Percentiles rank a stretch among this genome's conserved stretches.
These are phyloP conservation scores for Thalpophila matura DNA, from an alignment of 2,888 invertebrate genomes.

Conservation along the genomic window DNA sequence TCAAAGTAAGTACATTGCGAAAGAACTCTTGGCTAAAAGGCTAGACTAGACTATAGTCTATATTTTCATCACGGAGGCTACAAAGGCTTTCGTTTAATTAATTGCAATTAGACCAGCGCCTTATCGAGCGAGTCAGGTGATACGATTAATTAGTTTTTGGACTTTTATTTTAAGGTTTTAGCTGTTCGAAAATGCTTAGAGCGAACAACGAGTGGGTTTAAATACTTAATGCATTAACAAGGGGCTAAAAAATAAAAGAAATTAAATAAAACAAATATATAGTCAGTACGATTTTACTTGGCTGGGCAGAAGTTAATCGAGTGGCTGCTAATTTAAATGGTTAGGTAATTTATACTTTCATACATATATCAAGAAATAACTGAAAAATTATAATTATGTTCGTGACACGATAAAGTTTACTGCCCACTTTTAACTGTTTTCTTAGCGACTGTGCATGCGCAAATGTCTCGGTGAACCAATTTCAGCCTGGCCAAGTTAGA, in stretches of 20 bases:
- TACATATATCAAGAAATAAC: no score
- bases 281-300: no score
- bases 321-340: no score
- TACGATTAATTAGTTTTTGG: constrained; percentile 58
- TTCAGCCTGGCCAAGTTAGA: no score
- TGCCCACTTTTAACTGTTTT: no score
- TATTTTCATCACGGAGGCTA: constrained; percentile 56
- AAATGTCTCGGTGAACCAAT: no score
- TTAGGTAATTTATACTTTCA: no score
- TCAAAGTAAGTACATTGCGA: constrained; percentile 29
- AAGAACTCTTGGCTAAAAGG: constrained; percentile 36
- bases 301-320: no score
- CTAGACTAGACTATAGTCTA: constrained; percentile 33
- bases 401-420: no score
- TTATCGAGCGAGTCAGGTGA: constrained; percentile 67
- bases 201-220: constrained; percentile 1
- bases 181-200: constrained; percentile 10
- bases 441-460: no score
- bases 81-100: constrained; percentile 73
- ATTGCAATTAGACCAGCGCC: constrained; percentile 71
- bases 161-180: constrained; percentile 32
- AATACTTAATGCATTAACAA: constrained; percentile 12
- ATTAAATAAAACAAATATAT: no score
- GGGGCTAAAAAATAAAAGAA: background rate
- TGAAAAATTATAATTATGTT: no score